Evolutionary conservation across 2,113 vertebrate genomes (phyloP).

Genomic region (Zapornia atra): DNA sequence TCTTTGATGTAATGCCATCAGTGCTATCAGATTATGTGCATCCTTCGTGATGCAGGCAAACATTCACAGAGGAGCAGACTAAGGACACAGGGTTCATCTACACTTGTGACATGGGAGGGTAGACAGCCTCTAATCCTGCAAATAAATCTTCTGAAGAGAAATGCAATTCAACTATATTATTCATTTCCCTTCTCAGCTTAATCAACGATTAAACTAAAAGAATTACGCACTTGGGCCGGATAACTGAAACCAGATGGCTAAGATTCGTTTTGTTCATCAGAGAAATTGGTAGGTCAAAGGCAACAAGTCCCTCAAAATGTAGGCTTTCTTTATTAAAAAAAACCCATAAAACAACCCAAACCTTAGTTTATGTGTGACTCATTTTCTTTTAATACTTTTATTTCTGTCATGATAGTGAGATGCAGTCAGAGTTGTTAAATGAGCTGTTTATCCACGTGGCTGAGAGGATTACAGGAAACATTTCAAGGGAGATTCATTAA

Average conservation of each 20-base stretch:
- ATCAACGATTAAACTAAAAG: conserved; percentile 43
- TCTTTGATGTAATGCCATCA: background rate
- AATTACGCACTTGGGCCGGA: background rate
- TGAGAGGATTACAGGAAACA: background rate
- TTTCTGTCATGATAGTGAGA: background rate
- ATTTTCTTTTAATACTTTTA: background rate
- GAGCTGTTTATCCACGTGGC: background rate
- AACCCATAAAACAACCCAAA: background rate
- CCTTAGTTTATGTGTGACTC: background rate
- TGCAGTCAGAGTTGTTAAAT: background rate
- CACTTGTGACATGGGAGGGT: background rate
- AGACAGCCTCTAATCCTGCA: conserved; percentile 11
- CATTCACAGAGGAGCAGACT: background rate
- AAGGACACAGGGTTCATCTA: background rate
- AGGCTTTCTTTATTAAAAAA: background rate
- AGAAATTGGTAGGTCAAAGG: conserved; percentile 9
- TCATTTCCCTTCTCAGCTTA: conserved; percentile 56
- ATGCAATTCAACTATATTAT: conserved; percentile 51
- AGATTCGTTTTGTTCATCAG: conserved; percentile 2
- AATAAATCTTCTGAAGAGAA: conserved; percentile 49
- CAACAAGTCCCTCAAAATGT: background rate
- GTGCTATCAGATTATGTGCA: background rate
- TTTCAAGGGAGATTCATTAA: background rate
- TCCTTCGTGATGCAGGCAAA: background rate
- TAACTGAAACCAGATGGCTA: conserved; percentile 59